Conservation (phyloP, 2,888 invertebrate genomes). For the Teleogryllus oceanicus region DNA sequence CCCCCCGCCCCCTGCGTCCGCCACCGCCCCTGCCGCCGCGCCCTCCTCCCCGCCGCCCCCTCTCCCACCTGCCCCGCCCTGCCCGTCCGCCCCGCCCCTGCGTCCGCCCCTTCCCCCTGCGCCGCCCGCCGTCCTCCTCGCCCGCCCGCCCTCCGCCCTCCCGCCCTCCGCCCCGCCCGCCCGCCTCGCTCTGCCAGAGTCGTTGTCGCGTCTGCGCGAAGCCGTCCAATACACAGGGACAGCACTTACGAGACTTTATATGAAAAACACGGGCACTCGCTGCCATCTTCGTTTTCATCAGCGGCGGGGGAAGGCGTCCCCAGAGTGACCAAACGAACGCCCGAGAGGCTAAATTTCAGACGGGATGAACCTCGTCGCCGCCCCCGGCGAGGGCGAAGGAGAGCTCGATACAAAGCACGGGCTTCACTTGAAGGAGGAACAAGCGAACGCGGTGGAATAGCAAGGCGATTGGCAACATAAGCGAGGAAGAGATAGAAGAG, state of each 20-base stretch:
- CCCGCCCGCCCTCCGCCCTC: neutral
- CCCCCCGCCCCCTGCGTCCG: too few species aligned
- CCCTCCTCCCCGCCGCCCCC: too few species aligned
- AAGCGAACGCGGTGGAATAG: too few species aligned
- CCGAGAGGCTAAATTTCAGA: neutral
- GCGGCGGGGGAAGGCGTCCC: neutral
- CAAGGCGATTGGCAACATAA: too few species aligned
- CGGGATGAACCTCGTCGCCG: neutral
- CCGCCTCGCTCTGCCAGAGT: neutral
- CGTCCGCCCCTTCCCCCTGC: too few species aligned
- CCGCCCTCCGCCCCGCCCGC: neutral
- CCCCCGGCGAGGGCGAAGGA: neutral
- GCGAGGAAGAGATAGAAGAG: too few species aligned
- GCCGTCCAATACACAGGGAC: neutral
- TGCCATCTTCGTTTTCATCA: neutral
- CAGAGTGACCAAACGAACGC: neutral
- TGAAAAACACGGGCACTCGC: neutral
- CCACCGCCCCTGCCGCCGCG: too few species aligned
- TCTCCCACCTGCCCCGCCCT: too few species aligned
- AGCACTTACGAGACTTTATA: slow-evolving; percentile 3
- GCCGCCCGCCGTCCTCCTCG: neutral
- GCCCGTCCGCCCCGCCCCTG: too few species aligned
- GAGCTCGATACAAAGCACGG: neutral
- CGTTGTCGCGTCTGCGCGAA: too few species aligned
- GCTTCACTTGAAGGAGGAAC: too few species aligned